phyloP scores from a whole-genome alignment of 2,888 invertebrate species.

The Leucania comma region DNA sequence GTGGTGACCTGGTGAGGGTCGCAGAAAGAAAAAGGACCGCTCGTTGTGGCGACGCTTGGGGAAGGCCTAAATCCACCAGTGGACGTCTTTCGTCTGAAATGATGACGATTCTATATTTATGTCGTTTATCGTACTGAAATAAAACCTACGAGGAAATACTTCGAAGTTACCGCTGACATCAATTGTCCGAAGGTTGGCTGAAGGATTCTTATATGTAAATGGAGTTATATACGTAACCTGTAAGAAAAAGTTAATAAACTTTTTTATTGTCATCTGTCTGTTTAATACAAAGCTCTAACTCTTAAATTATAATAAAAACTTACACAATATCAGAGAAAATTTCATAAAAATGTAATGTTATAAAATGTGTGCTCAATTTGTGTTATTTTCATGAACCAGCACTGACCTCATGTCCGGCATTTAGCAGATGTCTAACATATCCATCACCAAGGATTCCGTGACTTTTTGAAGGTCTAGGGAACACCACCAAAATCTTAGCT shows the following conservation, averaged over 20 bases:
- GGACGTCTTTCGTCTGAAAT: no score
- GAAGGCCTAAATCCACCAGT: no score
- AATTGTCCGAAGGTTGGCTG: neutral
- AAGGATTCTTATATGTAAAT: constrained; percentile 58
- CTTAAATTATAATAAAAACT: neutral
- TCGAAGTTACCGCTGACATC: neutral
- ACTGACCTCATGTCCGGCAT: constrained; percentile 73
- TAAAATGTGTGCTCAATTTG: neutral
- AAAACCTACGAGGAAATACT: neutral
- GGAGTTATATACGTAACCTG: constrained; percentile 76
- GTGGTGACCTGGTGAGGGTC: no score
- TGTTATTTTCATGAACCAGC: neutral
- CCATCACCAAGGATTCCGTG: constrained; percentile 72
- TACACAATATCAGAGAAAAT: neutral
- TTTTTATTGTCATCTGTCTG: neutral
- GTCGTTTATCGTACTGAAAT: neutral
- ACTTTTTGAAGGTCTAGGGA: constrained; percentile 68
- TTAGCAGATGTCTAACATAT: constrained; percentile 65
- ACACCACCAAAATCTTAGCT: constrained; percentile 69
- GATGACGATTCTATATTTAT: no score
- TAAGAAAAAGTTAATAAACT: constrained; percentile 37
- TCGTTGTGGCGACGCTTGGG: no score
- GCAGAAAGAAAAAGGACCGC: no score
- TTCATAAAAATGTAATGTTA: neutral
- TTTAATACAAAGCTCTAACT: neutral